Percentiles rank a stretch among this genome's conserved stretches.
Conservation (phyloP, 2,888 invertebrate genomes). For the Ecdyonurus torrentis region DNA sequence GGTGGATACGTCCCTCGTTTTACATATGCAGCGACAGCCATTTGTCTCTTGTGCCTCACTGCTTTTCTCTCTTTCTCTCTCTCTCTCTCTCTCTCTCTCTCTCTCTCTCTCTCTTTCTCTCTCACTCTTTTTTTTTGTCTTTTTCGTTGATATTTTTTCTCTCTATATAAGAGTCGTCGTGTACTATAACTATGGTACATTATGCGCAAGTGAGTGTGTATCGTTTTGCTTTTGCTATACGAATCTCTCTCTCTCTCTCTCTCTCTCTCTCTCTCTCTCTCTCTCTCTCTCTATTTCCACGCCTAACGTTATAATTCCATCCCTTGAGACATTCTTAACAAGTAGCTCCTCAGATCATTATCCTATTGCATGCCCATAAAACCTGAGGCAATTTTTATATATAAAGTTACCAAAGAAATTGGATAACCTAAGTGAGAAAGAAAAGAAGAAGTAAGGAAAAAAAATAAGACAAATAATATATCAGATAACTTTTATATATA, state of each 20-base stretch:
- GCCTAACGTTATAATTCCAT: neutral
- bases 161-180: too few species aligned
- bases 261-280: neutral
- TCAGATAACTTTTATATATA: neutral
- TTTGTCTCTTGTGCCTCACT: conserved; percentile 25
- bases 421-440: neutral
- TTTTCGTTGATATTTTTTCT: neutral
- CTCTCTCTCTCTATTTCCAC: neutral
- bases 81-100: neutral
- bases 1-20: conserved; percentile 30
- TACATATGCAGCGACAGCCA: conserved; percentile 33
- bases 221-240: too few species aligned
- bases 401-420: too few species aligned
- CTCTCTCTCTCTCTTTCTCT: conserved; percentile 7
- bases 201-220: too few species aligned
- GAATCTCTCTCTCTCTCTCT: conserved; percentile 9
- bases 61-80: conserved; percentile 9
- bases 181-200: too few species aligned
- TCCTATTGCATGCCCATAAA: neutral
- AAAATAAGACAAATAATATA: too few species aligned
- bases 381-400: neutral
- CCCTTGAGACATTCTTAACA: neutral
- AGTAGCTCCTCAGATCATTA: neutral
- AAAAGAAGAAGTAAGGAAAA: too few species aligned
- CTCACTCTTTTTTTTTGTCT: neutral